Evolutionary conservation across 2,888 invertebrate species (phyloP), one percentile per base, ranked within the genome.

Genomic region (Eudemis profundana): DNA sequence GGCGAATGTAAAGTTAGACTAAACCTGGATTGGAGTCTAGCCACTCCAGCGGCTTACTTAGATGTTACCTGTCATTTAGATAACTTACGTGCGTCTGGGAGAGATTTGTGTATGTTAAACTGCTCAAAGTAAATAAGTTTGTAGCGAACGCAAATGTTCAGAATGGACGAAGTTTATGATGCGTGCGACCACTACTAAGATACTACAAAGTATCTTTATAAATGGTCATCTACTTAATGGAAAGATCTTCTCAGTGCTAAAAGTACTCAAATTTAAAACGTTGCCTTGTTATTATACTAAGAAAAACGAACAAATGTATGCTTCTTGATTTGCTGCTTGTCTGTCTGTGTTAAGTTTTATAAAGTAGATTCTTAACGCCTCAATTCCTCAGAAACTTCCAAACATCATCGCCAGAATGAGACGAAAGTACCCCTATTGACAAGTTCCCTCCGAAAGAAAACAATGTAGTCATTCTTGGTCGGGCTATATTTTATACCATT

Each of bases 401-500:
- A 63, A 56, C 49, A 57, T 61, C 63, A 49, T 63, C 49, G 50
- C 40, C 50, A 15, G 42, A 63, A 56, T 42, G 56, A 44, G 63
- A 42, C 42, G 23, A 51, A 59, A 57, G 63, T 49, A 49, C 49
- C 42, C 40, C 47, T 57, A 64, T 66, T 61, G 66, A 61, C 61
- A 61, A 61, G 61, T 50, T 51, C 42, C 44, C 40, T 21, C 17
- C 38, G 51, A 42, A 61, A 56, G 56, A 63, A 70, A 65, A 68
- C 70, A 68, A 68, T 66, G 66, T 56, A 63, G 51, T 59, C 59
- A 19, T 44, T 44, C 46, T 12, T 10, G 49, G 56, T n/a, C 42
- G 51, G 51, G 66, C 71, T 50, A 75, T 76, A 77, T 75, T 75
- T 79, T 77, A 79, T 56, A 12, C 61, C 73, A 74, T 75, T 77